Conservation (phyloP, 2,797 vertebrate genomes). For the Choloepus didactylus region DNA sequence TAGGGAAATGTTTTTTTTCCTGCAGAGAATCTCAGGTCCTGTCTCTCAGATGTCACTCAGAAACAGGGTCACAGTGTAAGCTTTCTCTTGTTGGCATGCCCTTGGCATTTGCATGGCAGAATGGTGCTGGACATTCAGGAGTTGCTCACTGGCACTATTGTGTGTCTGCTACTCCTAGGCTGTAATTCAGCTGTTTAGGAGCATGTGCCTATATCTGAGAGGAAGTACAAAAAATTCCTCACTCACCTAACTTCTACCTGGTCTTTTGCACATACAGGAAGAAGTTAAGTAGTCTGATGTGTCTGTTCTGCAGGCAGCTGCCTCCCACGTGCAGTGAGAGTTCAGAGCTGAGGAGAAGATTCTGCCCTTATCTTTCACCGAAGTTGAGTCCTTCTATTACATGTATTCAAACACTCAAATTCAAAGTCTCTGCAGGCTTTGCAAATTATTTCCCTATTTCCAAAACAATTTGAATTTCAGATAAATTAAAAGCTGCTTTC, state of each 20-base stretch:
- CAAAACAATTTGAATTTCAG: slow-evolving; percentile 24
- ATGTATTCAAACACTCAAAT: background rate
- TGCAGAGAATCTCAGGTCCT: background rate
- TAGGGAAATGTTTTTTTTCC: background rate
- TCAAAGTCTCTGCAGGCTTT: background rate
- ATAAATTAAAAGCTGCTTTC: background rate
- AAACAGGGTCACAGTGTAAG: too few relatives aligned
- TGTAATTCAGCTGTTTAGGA: background rate
- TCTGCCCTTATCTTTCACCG: background rate
- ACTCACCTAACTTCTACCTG: background rate
- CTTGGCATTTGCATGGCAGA: background rate
- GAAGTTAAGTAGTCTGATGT: background rate
- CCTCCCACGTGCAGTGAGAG: background rate
- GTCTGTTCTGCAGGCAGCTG: background rate
- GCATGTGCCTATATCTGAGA: background rate
- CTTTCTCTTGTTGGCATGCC: background rate
- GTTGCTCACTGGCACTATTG: background rate
- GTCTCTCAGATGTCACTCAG: background rate
- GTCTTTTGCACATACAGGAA: background rate
- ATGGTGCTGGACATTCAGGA: background rate
- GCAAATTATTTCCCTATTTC: background rate
- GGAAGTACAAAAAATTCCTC: background rate
- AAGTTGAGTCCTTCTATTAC: background rate
- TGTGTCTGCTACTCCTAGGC: background rate
- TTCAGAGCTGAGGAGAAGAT: background rate